A percentile compares a stretch with the other conserved stretches of the same genome.
These are phyloP conservation scores for Sylvilagus floridanus DNA, from an alignment of 2,797 vertebrate species.

Conservation along the genomic window DNA sequence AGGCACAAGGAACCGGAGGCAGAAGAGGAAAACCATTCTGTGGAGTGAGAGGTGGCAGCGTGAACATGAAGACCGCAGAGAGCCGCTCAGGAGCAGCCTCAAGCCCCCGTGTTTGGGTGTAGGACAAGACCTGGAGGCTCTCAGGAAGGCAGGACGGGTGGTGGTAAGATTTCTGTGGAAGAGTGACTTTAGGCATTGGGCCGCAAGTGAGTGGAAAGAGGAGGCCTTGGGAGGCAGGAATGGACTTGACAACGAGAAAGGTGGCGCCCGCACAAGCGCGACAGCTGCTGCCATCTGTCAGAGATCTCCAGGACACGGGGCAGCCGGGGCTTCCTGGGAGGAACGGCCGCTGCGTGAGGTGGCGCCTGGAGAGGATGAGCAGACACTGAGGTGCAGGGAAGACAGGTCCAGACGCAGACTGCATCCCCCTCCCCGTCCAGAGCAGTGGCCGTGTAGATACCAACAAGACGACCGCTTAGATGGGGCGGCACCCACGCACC, in stretches of 20 bases:
- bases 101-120: neutral
- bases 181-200: neutral
- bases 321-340: neutral
- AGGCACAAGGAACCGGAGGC: neutral
- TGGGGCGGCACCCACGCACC: no score
- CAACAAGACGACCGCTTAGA: no score
- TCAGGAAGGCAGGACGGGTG: neutral
- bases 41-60: neutral
- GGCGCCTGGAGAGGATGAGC: no score
- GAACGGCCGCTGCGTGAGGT: no score
- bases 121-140: neutral
- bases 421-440: no score
- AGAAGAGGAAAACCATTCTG: neutral
- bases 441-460: no score
- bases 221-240: neutral
- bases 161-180: neutral
- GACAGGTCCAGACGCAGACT: no score
- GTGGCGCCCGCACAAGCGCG: fast-evolving
- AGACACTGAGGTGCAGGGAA: no score
- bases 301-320: neutral
- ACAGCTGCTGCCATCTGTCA: neutral
- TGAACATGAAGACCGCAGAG: neutral
- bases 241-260: neutral
- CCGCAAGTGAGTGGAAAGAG: neutral
- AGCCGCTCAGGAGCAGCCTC: neutral